phyloP scores from a whole-genome alignment of 2,888 invertebrate genomes.

The Cerastoderma edule region DNA sequence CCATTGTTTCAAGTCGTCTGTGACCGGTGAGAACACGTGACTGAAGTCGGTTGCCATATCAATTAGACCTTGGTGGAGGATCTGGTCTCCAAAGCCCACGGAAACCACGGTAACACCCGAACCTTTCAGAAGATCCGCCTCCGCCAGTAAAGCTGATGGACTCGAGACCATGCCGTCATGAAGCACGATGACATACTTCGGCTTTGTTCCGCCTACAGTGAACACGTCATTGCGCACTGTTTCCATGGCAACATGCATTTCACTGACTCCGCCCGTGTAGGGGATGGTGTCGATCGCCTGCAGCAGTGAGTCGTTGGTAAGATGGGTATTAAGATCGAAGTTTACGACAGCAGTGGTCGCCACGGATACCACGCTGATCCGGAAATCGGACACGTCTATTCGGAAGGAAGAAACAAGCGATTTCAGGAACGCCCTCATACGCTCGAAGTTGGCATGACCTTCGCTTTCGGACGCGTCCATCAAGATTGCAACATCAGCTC shows the following conservation, averaged over 20 bases:
- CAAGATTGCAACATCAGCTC: not conserved
- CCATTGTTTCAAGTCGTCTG: conserved; percentile 12
- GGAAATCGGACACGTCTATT: not conserved
- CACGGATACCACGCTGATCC: not conserved
- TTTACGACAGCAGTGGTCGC: not conserved
- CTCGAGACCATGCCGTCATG: not conserved
- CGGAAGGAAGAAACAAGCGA: not conserved
- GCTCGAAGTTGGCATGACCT: not conserved
- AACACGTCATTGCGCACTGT: not conserved
- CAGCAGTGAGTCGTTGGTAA: not conserved
- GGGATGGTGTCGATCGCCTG: not conserved
- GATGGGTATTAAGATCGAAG: not conserved
- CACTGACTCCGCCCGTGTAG: not conserved
- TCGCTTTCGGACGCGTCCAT: not conserved
- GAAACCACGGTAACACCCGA: not conserved
- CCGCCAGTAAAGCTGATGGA: not conserved
- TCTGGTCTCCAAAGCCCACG: conserved; percentile 6
- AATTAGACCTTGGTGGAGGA: conserved; percentile 4
- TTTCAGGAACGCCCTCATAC: not conserved
- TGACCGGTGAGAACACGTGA: not conserved
- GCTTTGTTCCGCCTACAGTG: not conserved
- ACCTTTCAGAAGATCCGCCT: not conserved
- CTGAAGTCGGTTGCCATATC: not conserved
- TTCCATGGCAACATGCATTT: not conserved
- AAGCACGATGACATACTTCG: conserved; percentile 8